Evolutionary conservation across 2,113 vertebrate genomes (phyloP), one percentile per base, ranked within the genome.

Genomic region (Glaucidium brasilianum): DNA sequence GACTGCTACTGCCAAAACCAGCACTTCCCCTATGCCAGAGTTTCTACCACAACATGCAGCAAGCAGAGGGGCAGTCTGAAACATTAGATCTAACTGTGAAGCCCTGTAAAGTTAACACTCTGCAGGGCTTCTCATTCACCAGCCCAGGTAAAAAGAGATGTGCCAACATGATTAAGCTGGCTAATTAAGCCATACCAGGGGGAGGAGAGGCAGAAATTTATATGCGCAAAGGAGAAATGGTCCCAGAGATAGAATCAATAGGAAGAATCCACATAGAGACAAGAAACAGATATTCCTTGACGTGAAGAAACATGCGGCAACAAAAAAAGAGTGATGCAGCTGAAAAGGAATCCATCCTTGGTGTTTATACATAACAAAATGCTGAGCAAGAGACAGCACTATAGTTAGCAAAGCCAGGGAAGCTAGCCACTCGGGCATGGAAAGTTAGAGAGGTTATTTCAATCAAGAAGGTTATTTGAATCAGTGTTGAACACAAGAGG

Each of bases 321-420:
- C 80, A 94, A 72, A 95, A 91, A n/a, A 53, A 88, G 60, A 58
- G 50, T 96, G 91, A 96, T 85, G 84, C 71, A 96, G 84, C 60
- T 82, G 75, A 88, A 85, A 97, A 94, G 92, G 94, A 96, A 95
- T 95, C 87, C 47, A 82, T 90, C 58, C 80, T 89, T 68, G 69
- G 27, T 94, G 92, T 96, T 95, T 87, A 94, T 89, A 92, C 84
- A 87, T 95, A 94, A 90, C 81, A 82, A 92, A 96, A 95, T 85
- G 87, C 96, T 96, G 89, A 95, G 91, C 74, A 95, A 96, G 91
- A 95, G 45, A 94, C 3, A 72, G 86, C 77, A 76, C 84, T 76
- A 59, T n/a, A 92, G 84, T 89, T 96, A 96, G 80, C 50, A 91
- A 87, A 82, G 94, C 62, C 71, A 90, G 41, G 69, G 80, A 87